Evolutionary conservation across 2,888 invertebrate genomes (phyloP).

Genomic region (Lepeophtheirus nordmannii): DNA sequence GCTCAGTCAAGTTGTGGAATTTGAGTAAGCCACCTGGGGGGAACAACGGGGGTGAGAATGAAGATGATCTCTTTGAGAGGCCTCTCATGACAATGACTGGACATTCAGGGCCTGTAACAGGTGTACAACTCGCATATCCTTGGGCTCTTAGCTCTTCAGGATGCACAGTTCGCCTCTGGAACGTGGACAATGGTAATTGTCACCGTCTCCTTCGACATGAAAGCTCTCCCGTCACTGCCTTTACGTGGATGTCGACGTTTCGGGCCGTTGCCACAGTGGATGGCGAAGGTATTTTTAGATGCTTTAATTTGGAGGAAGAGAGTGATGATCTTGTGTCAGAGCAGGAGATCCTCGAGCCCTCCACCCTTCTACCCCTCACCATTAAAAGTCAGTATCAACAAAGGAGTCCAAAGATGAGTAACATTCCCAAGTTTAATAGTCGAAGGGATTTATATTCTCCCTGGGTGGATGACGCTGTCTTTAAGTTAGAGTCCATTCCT

Average conservation of each 20-base stretch:
- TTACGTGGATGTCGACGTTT: constrained; percentile 23
- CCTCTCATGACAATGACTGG: constrained; percentile 18
- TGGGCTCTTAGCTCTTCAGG: constrained; percentile 16
- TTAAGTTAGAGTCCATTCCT: constrained; percentile 21
- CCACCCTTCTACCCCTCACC: neutral
- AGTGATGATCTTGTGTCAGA: neutral
- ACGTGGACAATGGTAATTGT: constrained; percentile 5
- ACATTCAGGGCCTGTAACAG: constrained; percentile 20
- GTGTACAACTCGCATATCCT: constrained; percentile 8
- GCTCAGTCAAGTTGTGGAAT: constrained; percentile 20
- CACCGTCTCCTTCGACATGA: constrained; percentile 11
- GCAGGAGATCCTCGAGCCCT: constrained; percentile 1
- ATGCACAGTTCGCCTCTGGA: constrained; percentile 16
- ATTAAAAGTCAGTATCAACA: neutral
- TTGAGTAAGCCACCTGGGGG: neutral
- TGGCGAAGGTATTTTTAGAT: constrained; percentile 3
- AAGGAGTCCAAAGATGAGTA: constrained; percentile 14
- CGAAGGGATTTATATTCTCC: constrained; percentile 7
- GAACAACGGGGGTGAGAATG: neutral
- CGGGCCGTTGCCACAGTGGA: constrained; percentile 17
- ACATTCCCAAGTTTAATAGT: constrained; percentile 18
- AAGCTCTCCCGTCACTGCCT: constrained; percentile 9
- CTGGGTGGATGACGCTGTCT: constrained; percentile 14
- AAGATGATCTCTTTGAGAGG: neutral
- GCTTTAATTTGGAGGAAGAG: constrained; percentile 16